These are phyloP conservation scores for Suncus etruscus DNA, from an alignment of 2,113 vertebrate species.

Conservation along the genomic window DNA sequence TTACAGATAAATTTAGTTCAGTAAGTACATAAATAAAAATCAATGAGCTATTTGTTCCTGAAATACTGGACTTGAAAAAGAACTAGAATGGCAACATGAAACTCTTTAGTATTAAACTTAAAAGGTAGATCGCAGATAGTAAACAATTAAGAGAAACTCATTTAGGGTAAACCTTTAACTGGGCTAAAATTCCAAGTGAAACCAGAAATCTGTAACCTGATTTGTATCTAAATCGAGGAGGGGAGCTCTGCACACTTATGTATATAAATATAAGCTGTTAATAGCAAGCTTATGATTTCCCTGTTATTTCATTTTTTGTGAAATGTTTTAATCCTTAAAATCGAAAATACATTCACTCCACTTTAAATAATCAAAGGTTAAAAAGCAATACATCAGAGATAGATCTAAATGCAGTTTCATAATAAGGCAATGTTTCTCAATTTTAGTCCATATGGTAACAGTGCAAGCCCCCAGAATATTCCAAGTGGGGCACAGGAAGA, in stretches of 20 bases:
- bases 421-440: too few relatives aligned
- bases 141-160: not conserved
- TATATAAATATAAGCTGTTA: not conserved
- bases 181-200: not conserved
- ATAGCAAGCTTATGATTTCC: slow-evolving; percentile 11
- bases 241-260: not conserved
- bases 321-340: too few relatives aligned
- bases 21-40: slow-evolving; percentile 21
- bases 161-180: not conserved
- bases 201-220: not conserved
- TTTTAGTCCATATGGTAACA: too few relatives aligned
- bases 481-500: too few relatives aligned
- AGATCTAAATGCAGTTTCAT: too few relatives aligned
- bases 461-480: too few relatives aligned
- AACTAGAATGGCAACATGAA: slow-evolving; percentile 37
- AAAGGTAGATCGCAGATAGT: not conserved
- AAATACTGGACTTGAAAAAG: slow-evolving; percentile 49
- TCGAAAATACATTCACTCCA: not conserved
- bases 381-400: slow-evolving; percentile 5
- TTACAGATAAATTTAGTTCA: slow-evolving; percentile 52
- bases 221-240: slow-evolving; percentile 41
- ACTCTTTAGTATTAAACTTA: slow-evolving; percentile 5
- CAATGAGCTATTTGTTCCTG: slow-evolving; percentile 42
- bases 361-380: slow-evolving; percentile 43
- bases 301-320: slow-evolving; percentile 26